A percentile compares a stretch with the other conserved stretches of the same genome.
Evolutionary conservation across 2,113 vertebrate species (phyloP).

Genomic region (Ailuropoda melanoleuca): DNA sequence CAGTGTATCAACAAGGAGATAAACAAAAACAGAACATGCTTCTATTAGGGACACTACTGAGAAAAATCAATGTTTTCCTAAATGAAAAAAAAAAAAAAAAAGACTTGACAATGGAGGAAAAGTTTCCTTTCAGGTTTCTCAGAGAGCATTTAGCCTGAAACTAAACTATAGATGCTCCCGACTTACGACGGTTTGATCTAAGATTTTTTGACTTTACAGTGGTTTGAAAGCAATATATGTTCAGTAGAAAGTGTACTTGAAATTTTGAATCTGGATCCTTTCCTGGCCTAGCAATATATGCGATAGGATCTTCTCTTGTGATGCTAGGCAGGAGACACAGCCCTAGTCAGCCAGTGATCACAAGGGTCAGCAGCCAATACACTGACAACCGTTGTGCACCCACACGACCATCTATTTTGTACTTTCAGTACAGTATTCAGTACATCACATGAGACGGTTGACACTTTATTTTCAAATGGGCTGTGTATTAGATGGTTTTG

Average conservation of each 20-base stretch:
- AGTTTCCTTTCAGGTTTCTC: constrained; percentile 49
- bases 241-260: neutral
- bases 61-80: constrained; percentile 67
- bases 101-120: neutral
- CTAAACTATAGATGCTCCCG: neutral
- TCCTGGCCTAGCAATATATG: neutral
- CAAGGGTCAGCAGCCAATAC: neutral
- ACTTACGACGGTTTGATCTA: neutral
- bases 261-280: neutral
- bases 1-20: constrained; percentile 49
- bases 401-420: neutral
- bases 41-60: neutral
- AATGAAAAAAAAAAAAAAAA: neutral
- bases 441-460: neutral
- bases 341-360: neutral
- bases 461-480: neutral
- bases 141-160: neutral
- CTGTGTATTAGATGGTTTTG: neutral
- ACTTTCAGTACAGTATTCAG: neutral
- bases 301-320: too few species aligned
- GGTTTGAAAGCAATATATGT: neutral
- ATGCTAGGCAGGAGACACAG: neutral
- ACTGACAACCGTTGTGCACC: neutral
- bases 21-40: constrained; percentile 56
- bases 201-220: neutral